Evolutionary conservation across 2,797 vertebrate genomes (phyloP), one percentile per base, ranked within the genome.

Genomic region (Phaenicophaeus curvirostris): DNA sequence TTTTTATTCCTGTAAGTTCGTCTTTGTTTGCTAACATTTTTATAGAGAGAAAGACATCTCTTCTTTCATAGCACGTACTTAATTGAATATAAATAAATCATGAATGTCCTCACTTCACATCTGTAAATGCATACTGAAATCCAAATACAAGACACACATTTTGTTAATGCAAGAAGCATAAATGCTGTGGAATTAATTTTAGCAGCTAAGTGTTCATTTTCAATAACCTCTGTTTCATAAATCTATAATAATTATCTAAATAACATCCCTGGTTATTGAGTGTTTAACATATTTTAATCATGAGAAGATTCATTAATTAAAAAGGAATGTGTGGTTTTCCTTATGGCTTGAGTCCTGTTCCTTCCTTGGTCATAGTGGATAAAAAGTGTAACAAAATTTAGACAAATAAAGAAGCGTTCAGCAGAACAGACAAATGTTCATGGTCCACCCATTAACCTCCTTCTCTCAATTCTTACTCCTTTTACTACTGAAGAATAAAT

Each of bases 181-280:
- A 93, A 91, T 58, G 31, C 15, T 59, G 48, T 84, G 35, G 58
- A 91, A 93, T 89, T 92, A 83, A 91, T 92, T 95, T 92, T 54
- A 68, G 35, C 0, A 1, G 24, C 62, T 62, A 91, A 91, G 24
- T 61, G 42, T 85, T 87, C 28, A 69, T 89, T 90, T 94, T 89
- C 68, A 87, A 62, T 84, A 87, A 88, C 42, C 31, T 87, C n/a
- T 72, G 12, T 92, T 96, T 89, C 58, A 53, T 87, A 89, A 78
- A n/a, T 85, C 46, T 55, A 10, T 65, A 89, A 59, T 75, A 92
- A 95, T 93, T 87, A 72, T 80, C 46, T 86, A 91, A 87, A 72
- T 90, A 84, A 66, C 9, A 2, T 78, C 25, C 13, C 44, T 58
- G 41, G 65, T 89, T 93, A 81, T 89, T 94, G 31, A 12, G 39